Base-by-base conservation (phyloP, 2,113 vertebrate species). In the Neoarius graeffei region DNA sequence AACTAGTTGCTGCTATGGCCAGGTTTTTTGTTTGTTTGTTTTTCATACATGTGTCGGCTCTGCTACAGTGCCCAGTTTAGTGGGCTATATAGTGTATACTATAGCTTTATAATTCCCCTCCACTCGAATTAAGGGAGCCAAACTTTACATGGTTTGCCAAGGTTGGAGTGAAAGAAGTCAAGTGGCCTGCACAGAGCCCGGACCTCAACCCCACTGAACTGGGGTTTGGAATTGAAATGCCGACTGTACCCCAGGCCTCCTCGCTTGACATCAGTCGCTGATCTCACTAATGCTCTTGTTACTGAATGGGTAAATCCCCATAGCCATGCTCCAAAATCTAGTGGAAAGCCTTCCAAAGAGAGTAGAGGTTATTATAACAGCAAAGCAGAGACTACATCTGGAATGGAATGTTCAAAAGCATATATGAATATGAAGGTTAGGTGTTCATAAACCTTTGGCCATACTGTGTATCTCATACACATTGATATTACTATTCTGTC, bases 361-460 rank as follows among this genome's bases (percentile, higher is more conserved):
- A 20, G 15, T 60, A 13, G 15, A 14, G 20, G 56, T 77, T 56
- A 42, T 71, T 54, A 93, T 90, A 59, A 60, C 17, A 13, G 19
- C 17, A 81, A 60, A 59, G 3, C 4, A 17, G 14, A 11, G 9
- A 42, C 14, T 42, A 60, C 23, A 25, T 77, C 50, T 54, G 10
- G 48, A 52, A 25, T 77, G 23, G 7, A 17, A n/a, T 77, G 50
- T 54, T 77, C 20, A 77, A 14, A 81, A 81, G 15, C 14, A 59
- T 1, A 59, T 35, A 80, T 56, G 27, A 19, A 14, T 9, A 13
- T 9, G 76, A 57, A 13, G 6, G 25, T 79, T 13, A 80, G 52
- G 13, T 15, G 54, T 80, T 80, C 25, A 57, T 9, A 56, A 80
- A 15, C 3, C n/a, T 80, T 27, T 80, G 13, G 50, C 7, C 52